Evolutionary conservation across 1,140 invertebrate genomes (phyloP).

Genomic region (Cydia splendana): DNA sequence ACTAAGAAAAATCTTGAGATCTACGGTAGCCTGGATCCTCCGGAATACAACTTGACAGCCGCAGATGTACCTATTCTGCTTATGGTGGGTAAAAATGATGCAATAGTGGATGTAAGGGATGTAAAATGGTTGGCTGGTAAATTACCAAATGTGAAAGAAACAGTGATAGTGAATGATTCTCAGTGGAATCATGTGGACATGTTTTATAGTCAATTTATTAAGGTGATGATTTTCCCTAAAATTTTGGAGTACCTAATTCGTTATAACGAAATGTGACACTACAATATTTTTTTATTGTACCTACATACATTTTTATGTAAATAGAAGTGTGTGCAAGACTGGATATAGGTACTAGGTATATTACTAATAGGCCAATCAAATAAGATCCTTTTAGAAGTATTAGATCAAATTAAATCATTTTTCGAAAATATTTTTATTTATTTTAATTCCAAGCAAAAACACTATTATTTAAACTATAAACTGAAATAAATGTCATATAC

Average conservation of each 20-base stretch:
- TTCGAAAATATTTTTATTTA: too few relatives aligned
- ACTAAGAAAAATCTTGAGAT: background rate
- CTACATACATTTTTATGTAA: too few relatives aligned
- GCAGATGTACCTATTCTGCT: slow-evolving; percentile 12
- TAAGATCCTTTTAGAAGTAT: too few relatives aligned
- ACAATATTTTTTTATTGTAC: too few relatives aligned
- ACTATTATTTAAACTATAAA: too few relatives aligned
- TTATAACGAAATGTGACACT: background rate
- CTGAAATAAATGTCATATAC: too few relatives aligned
- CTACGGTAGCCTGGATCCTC: slow-evolving; percentile 13
- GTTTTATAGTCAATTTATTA: slow-evolving; percentile 21
- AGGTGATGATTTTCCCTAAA: slow-evolving; percentile 9
- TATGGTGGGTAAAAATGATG: slow-evolving; percentile 5
- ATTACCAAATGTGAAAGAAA: slow-evolving; percentile 11
- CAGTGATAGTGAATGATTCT: background rate
- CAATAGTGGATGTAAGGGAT: slow-evolving; percentile 10
- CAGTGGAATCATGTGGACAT: slow-evolving; percentile 32
- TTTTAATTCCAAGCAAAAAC: too few relatives aligned
- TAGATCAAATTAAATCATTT: too few relatives aligned
- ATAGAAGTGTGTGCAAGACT: too few relatives aligned
- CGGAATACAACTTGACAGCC: background rate
- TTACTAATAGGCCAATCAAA: too few relatives aligned
- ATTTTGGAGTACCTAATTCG: background rate
- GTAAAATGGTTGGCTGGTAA: slow-evolving; percentile 9
- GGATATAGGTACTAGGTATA: too few relatives aligned